Base-by-base conservation (phyloP, 1,140 invertebrate genomes). In the Drosophila pruinosa region DNA sequence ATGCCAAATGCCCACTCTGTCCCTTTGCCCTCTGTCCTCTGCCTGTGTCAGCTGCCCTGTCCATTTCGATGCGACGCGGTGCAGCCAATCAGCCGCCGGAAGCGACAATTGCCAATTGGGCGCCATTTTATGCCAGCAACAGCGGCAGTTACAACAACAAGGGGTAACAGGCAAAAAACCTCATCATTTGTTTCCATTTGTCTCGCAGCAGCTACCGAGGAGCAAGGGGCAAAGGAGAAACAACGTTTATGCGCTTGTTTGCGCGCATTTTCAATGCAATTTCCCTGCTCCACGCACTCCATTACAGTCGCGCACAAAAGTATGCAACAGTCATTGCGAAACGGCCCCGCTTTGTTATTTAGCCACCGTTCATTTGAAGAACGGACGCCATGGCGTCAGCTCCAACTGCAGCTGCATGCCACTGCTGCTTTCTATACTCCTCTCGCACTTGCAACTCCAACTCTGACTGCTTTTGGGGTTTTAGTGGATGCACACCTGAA, bases 181-280 rank as follows among this genome's bases (percentile, higher is more conserved):
- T 75, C 82, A 88, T 78, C 82, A 82, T 88, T 88, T 88, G 83
- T 88, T 88, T 88, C 76, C 86, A 86, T 88, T 82, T 62, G 53
- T 39, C 43, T 57, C 22, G n/a, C 15, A 12, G n/a, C 8, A 5
- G 48, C 34, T 39, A 10, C 12, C 6, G n/a, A 28, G 21, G 14
- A 8, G 15, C 4, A 38, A 0, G n/a, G 10, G 17, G 24, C 39
- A 15, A 8, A 26, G 45, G n/a, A 26, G 45, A 34, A 36, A 31
- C 47, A 56, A 52, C 81, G 68, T 86, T 85, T 85, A 85, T 81
- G 77, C 77, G 77, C 81, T 86, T 88, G 83, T 86, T 86, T 86
- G 83, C 81, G 74, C 78, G 21, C 72, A 79, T 73, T 85, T 83
- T 56, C 53, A 48, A 39, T 72, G 45, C 62, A 61, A 47, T 52